phyloP scores from a whole-genome alignment of 2,888 invertebrate species.

The Isoperla grammatica region DNA sequence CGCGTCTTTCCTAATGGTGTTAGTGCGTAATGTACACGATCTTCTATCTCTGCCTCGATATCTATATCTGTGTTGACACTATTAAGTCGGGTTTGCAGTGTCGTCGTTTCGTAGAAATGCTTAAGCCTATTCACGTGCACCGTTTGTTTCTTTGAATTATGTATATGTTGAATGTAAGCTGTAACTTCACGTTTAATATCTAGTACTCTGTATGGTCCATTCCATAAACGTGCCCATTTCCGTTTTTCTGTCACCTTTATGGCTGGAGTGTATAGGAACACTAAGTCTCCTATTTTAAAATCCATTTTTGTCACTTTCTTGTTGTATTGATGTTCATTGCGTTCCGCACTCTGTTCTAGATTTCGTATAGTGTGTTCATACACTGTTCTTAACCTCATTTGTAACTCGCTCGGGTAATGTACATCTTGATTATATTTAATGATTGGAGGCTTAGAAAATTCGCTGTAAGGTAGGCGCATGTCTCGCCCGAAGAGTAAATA shows the following conservation, averaged over 20 bases:
- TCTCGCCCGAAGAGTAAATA: constrained; percentile 5
- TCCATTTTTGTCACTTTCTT: background rate
- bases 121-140: background rate
- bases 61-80: too few relatives aligned
- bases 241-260: background rate
- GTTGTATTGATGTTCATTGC: background rate
- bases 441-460: background rate
- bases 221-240: background rate
- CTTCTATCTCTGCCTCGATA: too few relatives aligned
- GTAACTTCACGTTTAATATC: background rate
- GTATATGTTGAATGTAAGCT: background rate
- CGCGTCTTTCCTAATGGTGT: too few relatives aligned
- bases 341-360: background rate
- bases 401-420: constrained; percentile 2
- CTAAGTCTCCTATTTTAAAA: background rate
- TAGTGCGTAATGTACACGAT: too few relatives aligned
- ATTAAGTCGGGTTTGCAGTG: too few relatives aligned
- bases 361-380: background rate
- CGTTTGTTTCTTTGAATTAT: background rate
- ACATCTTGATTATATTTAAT: background rate
- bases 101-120: too few relatives aligned
- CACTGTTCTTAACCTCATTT: background rate
- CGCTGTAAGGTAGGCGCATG: constrained; percentile 4
- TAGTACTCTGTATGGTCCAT: background rate
- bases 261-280: background rate